Conservation (phyloP, 2,797 vertebrate species). For the Galaxias olidus region DNA sequence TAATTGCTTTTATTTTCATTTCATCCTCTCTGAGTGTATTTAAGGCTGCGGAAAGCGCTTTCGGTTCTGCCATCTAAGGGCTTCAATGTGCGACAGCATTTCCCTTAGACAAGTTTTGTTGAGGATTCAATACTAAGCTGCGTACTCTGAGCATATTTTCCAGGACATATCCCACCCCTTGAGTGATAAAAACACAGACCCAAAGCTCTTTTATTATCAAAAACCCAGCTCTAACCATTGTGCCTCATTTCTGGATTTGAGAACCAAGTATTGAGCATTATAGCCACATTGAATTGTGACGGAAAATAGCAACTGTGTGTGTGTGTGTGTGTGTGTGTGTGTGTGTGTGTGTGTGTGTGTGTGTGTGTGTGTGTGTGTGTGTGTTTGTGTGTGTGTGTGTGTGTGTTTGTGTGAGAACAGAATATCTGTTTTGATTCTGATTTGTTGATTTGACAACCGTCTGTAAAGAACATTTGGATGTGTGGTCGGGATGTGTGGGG, state of each 20-base stretch:
- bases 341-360: too few species aligned
- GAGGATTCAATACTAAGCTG: constrained; percentile 15
- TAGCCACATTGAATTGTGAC: constrained; percentile 50
- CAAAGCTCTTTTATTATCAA: constrained; percentile 33
- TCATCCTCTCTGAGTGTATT: constrained; percentile 3
- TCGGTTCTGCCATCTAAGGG: constrained; percentile 19
- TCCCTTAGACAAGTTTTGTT: background rate
- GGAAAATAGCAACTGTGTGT: constrained; percentile 43
- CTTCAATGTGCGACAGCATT: background rate
- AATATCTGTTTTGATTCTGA: too few species aligned
- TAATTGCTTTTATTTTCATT: too few species aligned
- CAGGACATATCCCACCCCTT: constrained; percentile 19
- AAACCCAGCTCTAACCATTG: constrained; percentile 41
- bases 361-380: too few species aligned
- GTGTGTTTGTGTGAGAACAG: too few species aligned
- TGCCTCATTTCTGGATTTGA: constrained; percentile 48
- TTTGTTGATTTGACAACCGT: too few species aligned
- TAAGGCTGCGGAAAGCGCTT: constrained; percentile 1
- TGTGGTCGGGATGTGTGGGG: too few species aligned
- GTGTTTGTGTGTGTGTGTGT: too few species aligned
- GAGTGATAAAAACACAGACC: constrained; percentile 29
- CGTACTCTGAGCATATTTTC: too few species aligned
- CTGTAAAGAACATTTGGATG: too few species aligned
- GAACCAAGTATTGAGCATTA: constrained; percentile 42
- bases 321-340: constrained; percentile 13